These are phyloP conservation scores for Zaprionus taronus DNA, from an alignment of 1,140 invertebrate genomes.

Conservation along the genomic window DNA sequence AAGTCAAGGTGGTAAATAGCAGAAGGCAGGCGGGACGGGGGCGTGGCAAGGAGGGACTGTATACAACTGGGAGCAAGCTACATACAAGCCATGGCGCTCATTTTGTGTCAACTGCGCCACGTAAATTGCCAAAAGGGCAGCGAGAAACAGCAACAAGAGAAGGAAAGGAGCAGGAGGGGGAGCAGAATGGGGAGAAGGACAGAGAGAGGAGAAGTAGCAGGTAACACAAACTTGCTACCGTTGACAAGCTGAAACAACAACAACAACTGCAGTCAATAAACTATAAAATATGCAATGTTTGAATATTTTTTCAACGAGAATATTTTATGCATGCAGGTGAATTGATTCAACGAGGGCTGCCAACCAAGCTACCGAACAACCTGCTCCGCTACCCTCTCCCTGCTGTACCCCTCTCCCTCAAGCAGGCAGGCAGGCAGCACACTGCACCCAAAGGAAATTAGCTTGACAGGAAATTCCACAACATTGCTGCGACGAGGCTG, in stretches of 20 bases:
- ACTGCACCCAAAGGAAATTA: slow-evolving; percentile 79
- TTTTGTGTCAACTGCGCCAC: slow-evolving; percentile 71
- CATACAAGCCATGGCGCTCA: slow-evolving; percentile 59
- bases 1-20: slow-evolving; percentile 78
- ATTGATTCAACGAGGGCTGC: slow-evolving; percentile 76
- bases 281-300: slow-evolving; percentile 82
- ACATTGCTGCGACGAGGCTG: slow-evolving; percentile 53
- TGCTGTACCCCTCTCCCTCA: neutral
- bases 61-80: slow-evolving; percentile 48
- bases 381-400: neutral
- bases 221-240: slow-evolving; percentile 28
- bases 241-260: slow-evolving; percentile 43
- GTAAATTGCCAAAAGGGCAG: slow-evolving; percentile 65
- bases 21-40: slow-evolving; percentile 36
- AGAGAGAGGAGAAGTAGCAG: neutral
- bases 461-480: slow-evolving; percentile 81
- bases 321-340: slow-evolving; percentile 82
- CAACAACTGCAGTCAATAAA: slow-evolving; percentile 68
- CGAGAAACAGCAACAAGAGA: slow-evolving; percentile 14
- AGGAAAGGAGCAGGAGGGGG: neutral
- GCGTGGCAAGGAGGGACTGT: neutral
- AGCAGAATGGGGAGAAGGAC: neutral
- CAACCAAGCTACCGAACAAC: slow-evolving; percentile 38
- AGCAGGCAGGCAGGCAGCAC: slow-evolving; percentile 22
- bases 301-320: slow-evolving; percentile 71